These are phyloP conservation scores for Odocoileus virginianus DNA, from an alignment of 2,113 vertebrate species.

Conservation along the genomic window DNA sequence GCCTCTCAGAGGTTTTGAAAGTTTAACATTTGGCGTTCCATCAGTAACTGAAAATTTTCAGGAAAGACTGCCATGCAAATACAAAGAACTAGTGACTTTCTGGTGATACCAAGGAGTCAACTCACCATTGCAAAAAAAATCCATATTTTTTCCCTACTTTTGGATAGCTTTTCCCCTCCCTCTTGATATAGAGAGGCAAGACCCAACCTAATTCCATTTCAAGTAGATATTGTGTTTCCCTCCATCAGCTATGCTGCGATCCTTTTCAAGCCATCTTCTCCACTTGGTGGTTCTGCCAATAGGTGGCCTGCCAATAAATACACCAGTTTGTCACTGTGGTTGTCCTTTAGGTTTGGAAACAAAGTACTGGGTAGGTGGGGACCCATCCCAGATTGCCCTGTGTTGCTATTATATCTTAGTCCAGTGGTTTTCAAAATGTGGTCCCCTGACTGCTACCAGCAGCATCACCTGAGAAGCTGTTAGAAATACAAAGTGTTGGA, in stretches of 20 bases:
- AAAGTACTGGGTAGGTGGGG: neutral
- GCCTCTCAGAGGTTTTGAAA: conserved; percentile 4
- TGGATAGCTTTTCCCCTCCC: neutral
- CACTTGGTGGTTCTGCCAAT: neutral
- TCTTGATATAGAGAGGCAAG: neutral
- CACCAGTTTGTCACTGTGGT: neutral
- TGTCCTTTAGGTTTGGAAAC: conserved; percentile 8
- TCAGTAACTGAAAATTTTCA: conserved; percentile 23
- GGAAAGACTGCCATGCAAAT: conserved; percentile 8
- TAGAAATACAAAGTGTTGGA: neutral
- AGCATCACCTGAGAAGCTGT: neutral
- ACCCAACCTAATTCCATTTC: neutral
- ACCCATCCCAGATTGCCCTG: neutral
- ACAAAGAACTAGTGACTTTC: neutral
- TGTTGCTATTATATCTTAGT: neutral
- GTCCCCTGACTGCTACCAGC: neutral
- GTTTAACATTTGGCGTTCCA: neutral
- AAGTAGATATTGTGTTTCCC: conserved; percentile 19
- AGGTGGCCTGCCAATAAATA: neutral
- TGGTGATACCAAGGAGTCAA: neutral
- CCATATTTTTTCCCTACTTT: neutral
- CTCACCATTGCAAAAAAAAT: neutral
- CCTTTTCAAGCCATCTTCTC: neutral
- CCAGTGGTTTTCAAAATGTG: neutral
- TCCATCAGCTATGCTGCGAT: neutral